Percentiles rank a stretch among this genome's conserved stretches.
These are phyloP conservation scores for Strix uralensis DNA, from an alignment of 2,113 vertebrate species.

Conservation along the genomic window DNA sequence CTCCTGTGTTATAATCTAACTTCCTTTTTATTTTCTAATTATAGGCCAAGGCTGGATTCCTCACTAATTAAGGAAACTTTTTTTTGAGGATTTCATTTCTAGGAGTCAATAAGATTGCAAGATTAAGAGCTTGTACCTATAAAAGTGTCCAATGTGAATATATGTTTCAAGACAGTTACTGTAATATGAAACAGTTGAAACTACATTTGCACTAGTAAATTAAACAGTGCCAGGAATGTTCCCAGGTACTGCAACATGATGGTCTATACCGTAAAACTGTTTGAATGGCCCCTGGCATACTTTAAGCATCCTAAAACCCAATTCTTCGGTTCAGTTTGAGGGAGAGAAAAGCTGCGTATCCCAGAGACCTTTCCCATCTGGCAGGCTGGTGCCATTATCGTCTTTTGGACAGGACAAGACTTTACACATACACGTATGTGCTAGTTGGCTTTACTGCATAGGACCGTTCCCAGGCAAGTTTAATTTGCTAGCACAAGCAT, in stretches of 20 bases:
- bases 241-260: background rate
- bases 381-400: background rate
- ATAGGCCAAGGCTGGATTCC: conserved; percentile 4
- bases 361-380: background rate
- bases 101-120: background rate
- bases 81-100: background rate
- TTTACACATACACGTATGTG: background rate
- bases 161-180: background rate
- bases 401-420: background rate
- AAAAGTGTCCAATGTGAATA: background rate
- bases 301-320: background rate
- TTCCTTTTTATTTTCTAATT: conserved; percentile 37
- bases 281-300: rapidly evolving
- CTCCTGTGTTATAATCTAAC: background rate
- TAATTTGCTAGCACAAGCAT: background rate
- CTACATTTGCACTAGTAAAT: background rate
- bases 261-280: background rate
- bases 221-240: background rate
- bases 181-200: background rate
- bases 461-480: background rate
- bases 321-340: background rate
- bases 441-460: background rate
- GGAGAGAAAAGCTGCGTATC: background rate
- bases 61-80: background rate
- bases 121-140: background rate